Evolutionary conservation across 2,113 vertebrate species (phyloP).

Genomic region (Heliornis fulica): DNA sequence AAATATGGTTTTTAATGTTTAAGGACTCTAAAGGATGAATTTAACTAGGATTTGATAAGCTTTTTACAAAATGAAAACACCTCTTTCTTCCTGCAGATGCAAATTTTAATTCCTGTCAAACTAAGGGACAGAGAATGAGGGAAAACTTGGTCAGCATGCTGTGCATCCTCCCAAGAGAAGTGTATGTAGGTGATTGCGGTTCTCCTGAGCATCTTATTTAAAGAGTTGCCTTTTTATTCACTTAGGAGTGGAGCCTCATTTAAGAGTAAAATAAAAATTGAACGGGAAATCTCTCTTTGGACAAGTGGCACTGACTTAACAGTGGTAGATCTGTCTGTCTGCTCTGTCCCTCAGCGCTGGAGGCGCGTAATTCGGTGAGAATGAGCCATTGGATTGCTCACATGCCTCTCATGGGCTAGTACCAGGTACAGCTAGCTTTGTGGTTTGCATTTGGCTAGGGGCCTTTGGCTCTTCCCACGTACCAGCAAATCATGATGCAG

Average conservation of each 20-base stretch:
- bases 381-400: not conserved
- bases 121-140: constrained; percentile 13
- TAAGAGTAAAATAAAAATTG: not conserved
- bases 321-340: not conserved
- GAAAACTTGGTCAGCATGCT: constrained; percentile 12
- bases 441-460: not conserved
- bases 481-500: not conserved
- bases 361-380: not conserved
- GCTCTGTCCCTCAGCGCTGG: not conserved
- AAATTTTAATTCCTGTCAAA: constrained; percentile 22
- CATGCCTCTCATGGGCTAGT: not conserved
- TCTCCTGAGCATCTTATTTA: constrained; percentile 5
- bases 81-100: constrained; percentile 12
- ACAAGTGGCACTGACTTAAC: not conserved
- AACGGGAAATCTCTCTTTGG: not conserved
- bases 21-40: constrained; percentile 29
- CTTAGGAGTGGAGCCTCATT: not conserved
- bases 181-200: not conserved
- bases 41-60: constrained; percentile 60
- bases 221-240: constrained; percentile 36
- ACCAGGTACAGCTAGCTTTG: not conserved
- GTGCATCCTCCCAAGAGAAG: not conserved
- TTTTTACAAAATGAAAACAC: constrained; percentile 28
- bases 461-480: not conserved
- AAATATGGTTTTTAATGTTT: constrained; percentile 45